phyloP scores from a whole-genome alignment of 2,113 vertebrate genomes.

The Ibidorhyncha struthersii region DNA sequence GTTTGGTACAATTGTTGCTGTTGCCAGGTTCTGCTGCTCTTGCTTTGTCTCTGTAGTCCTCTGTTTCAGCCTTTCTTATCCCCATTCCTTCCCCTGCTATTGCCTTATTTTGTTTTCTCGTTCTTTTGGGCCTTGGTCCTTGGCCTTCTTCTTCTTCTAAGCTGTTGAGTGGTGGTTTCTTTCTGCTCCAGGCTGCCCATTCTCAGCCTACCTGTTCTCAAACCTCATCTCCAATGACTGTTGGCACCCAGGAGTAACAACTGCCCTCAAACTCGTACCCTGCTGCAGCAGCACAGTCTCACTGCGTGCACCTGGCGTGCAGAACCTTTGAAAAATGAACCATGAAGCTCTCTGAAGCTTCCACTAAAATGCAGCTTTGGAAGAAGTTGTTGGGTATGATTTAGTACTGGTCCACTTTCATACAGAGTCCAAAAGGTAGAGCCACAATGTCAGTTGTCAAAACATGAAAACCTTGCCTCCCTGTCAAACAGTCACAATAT shows the following conservation, averaged over 20 bases:
- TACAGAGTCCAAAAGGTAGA: neutral
- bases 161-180: neutral
- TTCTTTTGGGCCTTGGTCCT: neutral
- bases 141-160: neutral
- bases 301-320: neutral
- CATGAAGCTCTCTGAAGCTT: neutral
- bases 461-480: neutral
- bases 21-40: neutral
- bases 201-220: neutral
- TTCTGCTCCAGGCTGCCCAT: neutral
- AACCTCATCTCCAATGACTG: neutral
- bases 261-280: neutral
- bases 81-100: neutral
- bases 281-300: neutral
- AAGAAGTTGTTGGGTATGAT: neutral
- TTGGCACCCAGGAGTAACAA: neutral
- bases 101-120: neutral
- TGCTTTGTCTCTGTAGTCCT: neutral
- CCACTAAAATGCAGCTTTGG: neutral
- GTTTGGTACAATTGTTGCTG: neutral
- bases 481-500: neutral
- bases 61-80: neutral
- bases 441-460: neutral
- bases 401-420: neutral
- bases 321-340: neutral